Evolutionary conservation across 2,113 vertebrate species (phyloP).

Genomic region (Sapayoa aenigma): DNA sequence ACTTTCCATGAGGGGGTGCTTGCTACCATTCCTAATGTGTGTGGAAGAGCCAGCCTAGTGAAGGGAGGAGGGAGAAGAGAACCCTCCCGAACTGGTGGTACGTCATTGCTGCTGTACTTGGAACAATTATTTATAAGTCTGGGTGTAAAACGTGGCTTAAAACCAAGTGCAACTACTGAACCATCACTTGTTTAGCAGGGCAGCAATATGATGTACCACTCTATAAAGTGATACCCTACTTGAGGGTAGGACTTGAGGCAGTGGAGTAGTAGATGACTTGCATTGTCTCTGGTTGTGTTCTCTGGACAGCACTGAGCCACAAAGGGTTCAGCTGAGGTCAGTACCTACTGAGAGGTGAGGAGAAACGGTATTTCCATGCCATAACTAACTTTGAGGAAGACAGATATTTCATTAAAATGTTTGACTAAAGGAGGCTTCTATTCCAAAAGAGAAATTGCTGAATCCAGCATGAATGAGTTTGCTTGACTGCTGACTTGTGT

Average conservation of each 20-base stretch:
- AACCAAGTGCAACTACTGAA: background rate
- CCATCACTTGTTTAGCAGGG: background rate
- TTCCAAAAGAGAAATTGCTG: background rate
- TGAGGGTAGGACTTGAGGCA: background rate
- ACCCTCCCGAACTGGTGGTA: too few relatives aligned
- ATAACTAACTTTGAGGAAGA: background rate
- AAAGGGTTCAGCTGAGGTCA: background rate
- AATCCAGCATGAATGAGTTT: background rate
- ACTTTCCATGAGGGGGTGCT: background rate
- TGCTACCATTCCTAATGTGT: background rate
- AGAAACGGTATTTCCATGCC: background rate
- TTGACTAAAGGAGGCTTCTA: background rate
- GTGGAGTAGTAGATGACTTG: background rate
- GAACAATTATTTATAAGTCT: background rate
- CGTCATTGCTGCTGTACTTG: background rate
- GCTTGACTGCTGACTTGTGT: background rate
- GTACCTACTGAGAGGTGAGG: background rate
- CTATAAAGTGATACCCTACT: background rate
- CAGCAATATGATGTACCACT: rapidly evolving
- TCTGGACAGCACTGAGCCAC: background rate
- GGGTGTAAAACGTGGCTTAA: background rate
- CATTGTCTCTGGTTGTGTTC: background rate
- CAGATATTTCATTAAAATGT: background rate
- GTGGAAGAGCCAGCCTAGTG: background rate
- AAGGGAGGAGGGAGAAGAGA: background rate